Percentiles rank a stretch among this genome's conserved stretches.
Evolutionary conservation across 2,888 invertebrate genomes (phyloP).

Genomic region (Drosophila quinaria): DNA sequence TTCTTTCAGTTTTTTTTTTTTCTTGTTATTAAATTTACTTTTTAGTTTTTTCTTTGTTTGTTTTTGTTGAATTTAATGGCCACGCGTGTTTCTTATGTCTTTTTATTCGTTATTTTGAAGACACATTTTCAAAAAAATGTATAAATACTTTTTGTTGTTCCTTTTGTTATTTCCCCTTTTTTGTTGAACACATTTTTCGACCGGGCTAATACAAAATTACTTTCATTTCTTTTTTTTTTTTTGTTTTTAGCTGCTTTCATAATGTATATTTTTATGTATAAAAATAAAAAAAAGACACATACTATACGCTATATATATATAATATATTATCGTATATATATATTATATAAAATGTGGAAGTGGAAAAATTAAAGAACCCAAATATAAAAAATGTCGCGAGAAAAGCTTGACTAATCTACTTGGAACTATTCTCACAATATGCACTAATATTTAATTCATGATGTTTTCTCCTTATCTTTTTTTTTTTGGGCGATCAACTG

Average conservation of each 20-base stretch:
- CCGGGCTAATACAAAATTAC: slow-evolving; percentile 57
- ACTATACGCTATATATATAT: slow-evolving; percentile 31
- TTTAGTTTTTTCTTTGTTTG: slow-evolving; percentile 15
- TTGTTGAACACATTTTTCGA: slow-evolving; percentile 64
- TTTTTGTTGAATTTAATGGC: slow-evolving; percentile 59
- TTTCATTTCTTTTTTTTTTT: slow-evolving; percentile 4
- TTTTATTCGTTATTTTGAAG: slow-evolving; percentile 31
- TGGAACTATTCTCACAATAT: slow-evolving; percentile 57
- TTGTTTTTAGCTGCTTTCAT: slow-evolving; percentile 36
- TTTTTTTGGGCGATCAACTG: slow-evolving; percentile 49
- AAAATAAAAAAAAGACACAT: slow-evolving; percentile 58
- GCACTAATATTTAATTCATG: slow-evolving; percentile 49
- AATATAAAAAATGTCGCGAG: slow-evolving; percentile 45
- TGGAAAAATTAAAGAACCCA: slow-evolving; percentile 23
- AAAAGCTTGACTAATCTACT: slow-evolving; percentile 58
- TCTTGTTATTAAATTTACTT: slow-evolving; percentile 36
- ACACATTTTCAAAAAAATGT: slow-evolving; percentile 46
- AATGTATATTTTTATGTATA: slow-evolving; percentile 49
- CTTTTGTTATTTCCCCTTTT: slow-evolving; percentile 16
- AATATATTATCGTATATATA: slow-evolving; percentile 22
- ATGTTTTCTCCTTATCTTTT: slow-evolving; percentile 10
- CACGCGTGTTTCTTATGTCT: slow-evolving; percentile 56
- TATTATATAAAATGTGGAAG: slow-evolving; percentile 29
- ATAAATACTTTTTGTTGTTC: slow-evolving; percentile 52
- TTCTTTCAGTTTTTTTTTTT: slow-evolving; percentile 25